Base-by-base conservation (phyloP, 2,797 vertebrate genomes). In the Cryptoprocta ferox region DNA sequence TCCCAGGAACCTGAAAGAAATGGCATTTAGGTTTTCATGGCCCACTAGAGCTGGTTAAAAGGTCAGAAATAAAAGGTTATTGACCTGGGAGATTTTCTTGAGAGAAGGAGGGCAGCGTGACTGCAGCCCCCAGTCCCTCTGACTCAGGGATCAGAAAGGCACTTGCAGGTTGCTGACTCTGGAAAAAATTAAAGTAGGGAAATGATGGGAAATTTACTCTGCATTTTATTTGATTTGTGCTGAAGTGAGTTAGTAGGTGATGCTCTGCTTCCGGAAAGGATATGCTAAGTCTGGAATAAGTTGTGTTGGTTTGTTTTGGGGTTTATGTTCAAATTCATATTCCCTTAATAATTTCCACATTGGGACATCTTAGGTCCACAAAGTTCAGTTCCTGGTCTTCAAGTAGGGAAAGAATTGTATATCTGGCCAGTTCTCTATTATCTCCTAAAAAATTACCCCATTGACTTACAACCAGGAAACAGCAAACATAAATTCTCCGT, bases 31-130 rank as follows among this genome's bases (percentile, higher is more conserved):
- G 91, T 96, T 98, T 99, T 99, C 98, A 99, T 98, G 98, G 98
- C 98, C 98, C 98, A 96, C 98, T 99, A 98, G 98, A 98, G 97
- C 95, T 35, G 93, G 98, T 98, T 98, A 98, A 99, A 98, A 98
- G 98, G 96, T 98, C 98, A 98, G 93, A 98, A 99, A 98, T 98
- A 98, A 98, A 99, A 98, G 98, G 98, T 98, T 98, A 98, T 88
- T 99, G 99, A 99, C 98, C 98, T 98, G 89, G 75, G 98, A 98
- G 97, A 98, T 98, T 98, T 98, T 98, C 98, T 97, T 96, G 97
- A 97, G 97, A 98, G 91, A 88, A 91, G 81, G 92, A 97, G 96
- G 95, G 91, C 96, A 97, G 68, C 37, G 19, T 61, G 75, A 95
- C 96, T 97, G 97, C 96, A 98, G 93, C 88, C 94, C 71, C 91